These are phyloP conservation scores for Epinephelus lanceolatus DNA, from an alignment of 2,113 vertebrate genomes.

Conservation along the genomic window DNA sequence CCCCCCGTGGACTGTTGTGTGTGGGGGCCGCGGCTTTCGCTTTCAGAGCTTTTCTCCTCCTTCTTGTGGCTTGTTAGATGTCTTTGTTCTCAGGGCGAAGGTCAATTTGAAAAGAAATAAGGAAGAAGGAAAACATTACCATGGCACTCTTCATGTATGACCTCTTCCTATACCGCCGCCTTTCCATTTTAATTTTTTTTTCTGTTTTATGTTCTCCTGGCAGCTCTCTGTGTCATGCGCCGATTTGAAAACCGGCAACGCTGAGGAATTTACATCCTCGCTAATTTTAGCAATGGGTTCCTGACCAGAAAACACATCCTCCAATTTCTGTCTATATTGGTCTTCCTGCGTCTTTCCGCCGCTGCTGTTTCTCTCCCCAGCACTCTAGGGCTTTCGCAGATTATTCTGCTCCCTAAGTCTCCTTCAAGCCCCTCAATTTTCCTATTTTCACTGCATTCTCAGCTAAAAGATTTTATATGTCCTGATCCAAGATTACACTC, in stretches of 20 bases:
- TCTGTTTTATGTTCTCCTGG: slow-evolving; percentile 67
- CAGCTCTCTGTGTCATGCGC: slow-evolving; percentile 69
- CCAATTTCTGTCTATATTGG: slow-evolving; percentile 86
- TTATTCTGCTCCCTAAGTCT: slow-evolving; percentile 47
- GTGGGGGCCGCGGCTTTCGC: slow-evolving; percentile 73
- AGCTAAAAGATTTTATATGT: slow-evolving; percentile 13
- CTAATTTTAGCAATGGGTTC: slow-evolving; percentile 87
- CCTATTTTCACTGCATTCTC: slow-evolving; percentile 48
- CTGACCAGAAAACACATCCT: slow-evolving; percentile 88
- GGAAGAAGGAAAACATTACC: slow-evolving; percentile 64
- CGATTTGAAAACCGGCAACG: slow-evolving; percentile 71
- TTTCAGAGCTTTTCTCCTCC: slow-evolving; percentile 69
- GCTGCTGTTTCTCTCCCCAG: slow-evolving; percentile 64
- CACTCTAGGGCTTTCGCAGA: slow-evolving; percentile 45
- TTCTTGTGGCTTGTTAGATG: slow-evolving; percentile 79
- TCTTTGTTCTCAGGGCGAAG: slow-evolving; percentile 74
- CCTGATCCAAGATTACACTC: slow-evolving; percentile 54
- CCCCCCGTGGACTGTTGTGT: slow-evolving; percentile 70
- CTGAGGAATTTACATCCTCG: slow-evolving; percentile 85
- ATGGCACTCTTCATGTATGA: slow-evolving; percentile 71
- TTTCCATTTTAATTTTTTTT: slow-evolving; percentile 52
- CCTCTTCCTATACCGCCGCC: slow-evolving; percentile 59
- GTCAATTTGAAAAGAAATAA: slow-evolving; percentile 70
- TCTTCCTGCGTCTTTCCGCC: slow-evolving; percentile 77
- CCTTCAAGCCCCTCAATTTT: slow-evolving; percentile 56